Percentiles rank a stretch among this genome's conserved stretches.
Evolutionary conservation across 2,797 vertebrate genomes (phyloP).

Genomic region (Carcharodon carcharias): DNA sequence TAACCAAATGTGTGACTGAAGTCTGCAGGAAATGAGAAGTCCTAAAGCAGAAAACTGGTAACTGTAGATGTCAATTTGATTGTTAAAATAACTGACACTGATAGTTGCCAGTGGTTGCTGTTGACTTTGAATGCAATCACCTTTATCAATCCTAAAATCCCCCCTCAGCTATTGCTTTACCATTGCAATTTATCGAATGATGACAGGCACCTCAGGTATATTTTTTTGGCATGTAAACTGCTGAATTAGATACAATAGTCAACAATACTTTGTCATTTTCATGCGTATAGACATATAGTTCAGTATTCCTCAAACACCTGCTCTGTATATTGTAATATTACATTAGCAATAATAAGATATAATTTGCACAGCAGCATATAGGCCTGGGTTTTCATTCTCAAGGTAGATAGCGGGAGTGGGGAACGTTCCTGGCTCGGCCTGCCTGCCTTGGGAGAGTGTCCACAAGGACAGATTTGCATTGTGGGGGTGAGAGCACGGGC

Average conservation of each 20-base stretch:
- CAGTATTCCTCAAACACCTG: neutral
- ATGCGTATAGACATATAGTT: neutral
- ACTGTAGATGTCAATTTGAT: slow-evolving; percentile 10
- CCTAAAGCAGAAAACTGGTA: slow-evolving; percentile 38
- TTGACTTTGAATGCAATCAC: neutral
- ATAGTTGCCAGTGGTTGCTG: neutral
- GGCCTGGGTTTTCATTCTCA: too few species aligned
- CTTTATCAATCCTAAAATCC: neutral
- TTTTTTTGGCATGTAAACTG: neutral
- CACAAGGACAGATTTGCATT: too few species aligned
- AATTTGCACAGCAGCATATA: neutral
- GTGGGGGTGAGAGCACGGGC: too few species aligned
- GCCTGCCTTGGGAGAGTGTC: too few species aligned
- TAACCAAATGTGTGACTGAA: slow-evolving; percentile 38
- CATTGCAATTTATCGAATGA: neutral
- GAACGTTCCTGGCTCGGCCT: too few species aligned
- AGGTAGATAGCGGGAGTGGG: too few species aligned
- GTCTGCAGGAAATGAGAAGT: slow-evolving; percentile 39
- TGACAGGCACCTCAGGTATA: neutral
- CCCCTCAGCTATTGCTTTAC: neutral
- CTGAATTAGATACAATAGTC: neutral
- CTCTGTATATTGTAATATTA: slow-evolving; percentile 18
- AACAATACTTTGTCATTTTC: neutral
- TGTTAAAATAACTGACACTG: neutral
- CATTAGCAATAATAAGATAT: neutral